A percentile compares a stretch with the other conserved stretches of the same genome.
phyloP scores from a whole-genome alignment of 2,888 invertebrate species.

The Sinelater perroti region DNA sequence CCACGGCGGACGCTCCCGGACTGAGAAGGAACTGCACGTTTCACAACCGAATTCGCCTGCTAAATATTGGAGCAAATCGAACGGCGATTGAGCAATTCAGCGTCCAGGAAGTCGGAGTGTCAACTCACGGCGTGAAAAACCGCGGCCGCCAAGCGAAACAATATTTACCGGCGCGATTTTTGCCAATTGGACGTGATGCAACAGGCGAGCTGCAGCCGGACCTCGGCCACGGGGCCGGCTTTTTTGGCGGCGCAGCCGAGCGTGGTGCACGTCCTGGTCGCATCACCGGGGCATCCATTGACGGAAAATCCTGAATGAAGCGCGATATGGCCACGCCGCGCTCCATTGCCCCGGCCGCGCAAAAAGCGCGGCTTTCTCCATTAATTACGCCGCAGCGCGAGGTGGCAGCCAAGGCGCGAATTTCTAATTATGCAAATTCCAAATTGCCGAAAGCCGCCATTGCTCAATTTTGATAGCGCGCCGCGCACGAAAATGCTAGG shows the following conservation, averaged over 20 bases:
- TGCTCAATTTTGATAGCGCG: no score
- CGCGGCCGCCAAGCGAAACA: conserved; percentile 8
- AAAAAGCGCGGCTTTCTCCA: conserved; percentile 5
- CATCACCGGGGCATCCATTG: not conserved
- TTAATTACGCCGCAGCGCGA: no score
- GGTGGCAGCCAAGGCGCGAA: no score
- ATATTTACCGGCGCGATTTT: conserved; percentile 25
- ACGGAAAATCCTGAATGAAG: conserved; percentile 1
- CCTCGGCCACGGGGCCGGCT: not conserved
- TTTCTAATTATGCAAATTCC: no score
- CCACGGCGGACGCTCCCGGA: conserved; percentile 18
- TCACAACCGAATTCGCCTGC: conserved; percentile 17
- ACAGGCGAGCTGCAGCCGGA: not conserved
- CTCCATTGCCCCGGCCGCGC: not conserved
- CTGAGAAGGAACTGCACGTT: conserved; percentile 27
- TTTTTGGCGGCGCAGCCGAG: not conserved
- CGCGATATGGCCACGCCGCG: not conserved
- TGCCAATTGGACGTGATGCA: conserved; percentile 5
- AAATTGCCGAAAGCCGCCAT: no score
- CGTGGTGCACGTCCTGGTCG: not conserved
- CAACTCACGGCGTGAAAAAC: conserved; percentile 20
- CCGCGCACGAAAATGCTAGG: no score
- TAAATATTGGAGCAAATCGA: conserved; percentile 29
- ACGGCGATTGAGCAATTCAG: conserved; percentile 29
- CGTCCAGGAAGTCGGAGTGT: conserved; percentile 27